phyloP scores from a whole-genome alignment of 2,888 invertebrate genomes.

The Altica lythri region DNA sequence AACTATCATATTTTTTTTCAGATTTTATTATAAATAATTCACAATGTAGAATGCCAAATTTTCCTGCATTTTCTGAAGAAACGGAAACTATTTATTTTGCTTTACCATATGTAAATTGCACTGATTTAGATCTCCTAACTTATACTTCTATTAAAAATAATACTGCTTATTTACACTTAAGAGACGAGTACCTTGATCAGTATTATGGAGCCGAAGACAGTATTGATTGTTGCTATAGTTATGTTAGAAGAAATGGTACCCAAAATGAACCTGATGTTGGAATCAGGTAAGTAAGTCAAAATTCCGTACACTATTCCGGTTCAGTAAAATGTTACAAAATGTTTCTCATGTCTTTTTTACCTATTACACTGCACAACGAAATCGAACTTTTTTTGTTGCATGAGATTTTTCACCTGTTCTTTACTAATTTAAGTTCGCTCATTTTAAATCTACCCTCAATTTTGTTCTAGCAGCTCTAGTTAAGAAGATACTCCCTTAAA shows the following conservation, averaged over 20 bases:
- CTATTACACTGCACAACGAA: too few relatives aligned
- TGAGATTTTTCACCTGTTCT: too few relatives aligned
- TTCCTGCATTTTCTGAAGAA: constrained; percentile 38
- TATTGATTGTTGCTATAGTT: constrained; percentile 45
- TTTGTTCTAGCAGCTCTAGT: too few relatives aligned
- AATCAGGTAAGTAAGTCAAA: too few relatives aligned
- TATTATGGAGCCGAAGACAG: constrained; percentile 32
- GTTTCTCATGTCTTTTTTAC: too few relatives aligned
- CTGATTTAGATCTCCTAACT: constrained; percentile 36
- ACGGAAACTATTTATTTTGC: constrained; percentile 26
- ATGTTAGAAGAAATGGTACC: constrained; percentile 40
- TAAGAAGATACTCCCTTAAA: too few relatives aligned
- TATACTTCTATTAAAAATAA: constrained; percentile 38
- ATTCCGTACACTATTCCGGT: too few relatives aligned
- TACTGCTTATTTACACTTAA: constrained; percentile 39
- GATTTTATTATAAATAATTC: constrained; percentile 41
- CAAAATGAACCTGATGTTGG: too few relatives aligned
- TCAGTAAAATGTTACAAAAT: too few relatives aligned
- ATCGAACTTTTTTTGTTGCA: too few relatives aligned
- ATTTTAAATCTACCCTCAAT: too few relatives aligned
- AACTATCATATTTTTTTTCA: constrained; percentile 17
- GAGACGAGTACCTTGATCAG: constrained; percentile 30
- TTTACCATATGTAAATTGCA: constrained; percentile 39
- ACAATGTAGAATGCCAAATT: constrained; percentile 43
- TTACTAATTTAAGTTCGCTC: too few relatives aligned